Percentiles rank a stretch among this genome's conserved stretches.
phyloP scores from a whole-genome alignment of 1,140 invertebrate genomes.

The Leptinotarsa texana region DNA sequence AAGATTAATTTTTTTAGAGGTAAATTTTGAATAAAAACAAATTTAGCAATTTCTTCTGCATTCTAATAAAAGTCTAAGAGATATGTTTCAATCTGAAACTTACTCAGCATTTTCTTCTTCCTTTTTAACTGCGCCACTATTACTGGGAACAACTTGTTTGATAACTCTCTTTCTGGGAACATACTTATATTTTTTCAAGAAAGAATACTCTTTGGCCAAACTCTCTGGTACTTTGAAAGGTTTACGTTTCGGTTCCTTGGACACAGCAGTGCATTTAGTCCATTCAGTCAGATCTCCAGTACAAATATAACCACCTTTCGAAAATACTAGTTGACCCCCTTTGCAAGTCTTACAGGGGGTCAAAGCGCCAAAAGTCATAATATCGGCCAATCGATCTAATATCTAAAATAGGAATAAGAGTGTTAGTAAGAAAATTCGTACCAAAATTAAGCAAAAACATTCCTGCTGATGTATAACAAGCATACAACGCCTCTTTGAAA shows the following conservation, averaged over 20 bases:
- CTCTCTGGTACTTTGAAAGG: slow-evolving; percentile 74
- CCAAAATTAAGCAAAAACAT: slow-evolving; percentile 15
- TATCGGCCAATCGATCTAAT: slow-evolving; percentile 78
- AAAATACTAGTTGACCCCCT: slow-evolving; percentile 71
- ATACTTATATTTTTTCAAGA: slow-evolving; percentile 72
- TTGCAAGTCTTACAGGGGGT: slow-evolving; percentile 80
- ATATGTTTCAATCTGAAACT: slow-evolving; percentile 26
- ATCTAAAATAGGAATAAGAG: slow-evolving; percentile 60
- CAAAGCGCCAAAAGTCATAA: slow-evolving; percentile 85
- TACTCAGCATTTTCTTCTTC: slow-evolving; percentile 49
- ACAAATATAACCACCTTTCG: slow-evolving; percentile 80
- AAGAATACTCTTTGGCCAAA: slow-evolving; percentile 63
- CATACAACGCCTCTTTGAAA: no score
- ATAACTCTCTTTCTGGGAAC: slow-evolving; percentile 68
- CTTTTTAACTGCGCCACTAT: slow-evolving; percentile 60
- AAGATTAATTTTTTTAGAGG: no score
- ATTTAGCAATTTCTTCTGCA: no score
- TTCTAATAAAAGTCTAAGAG: no score
- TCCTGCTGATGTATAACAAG: background rate
- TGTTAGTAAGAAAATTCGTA: no score
- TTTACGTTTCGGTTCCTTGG: slow-evolving; percentile 73
- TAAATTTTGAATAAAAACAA: no score
- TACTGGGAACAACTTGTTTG: slow-evolving; percentile 61
- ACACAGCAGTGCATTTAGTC: slow-evolving; percentile 81
- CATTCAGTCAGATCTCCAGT: slow-evolving; percentile 84